phyloP scores from a whole-genome alignment of 2,888 invertebrate genomes.

The Diogma glabrata region DNA sequence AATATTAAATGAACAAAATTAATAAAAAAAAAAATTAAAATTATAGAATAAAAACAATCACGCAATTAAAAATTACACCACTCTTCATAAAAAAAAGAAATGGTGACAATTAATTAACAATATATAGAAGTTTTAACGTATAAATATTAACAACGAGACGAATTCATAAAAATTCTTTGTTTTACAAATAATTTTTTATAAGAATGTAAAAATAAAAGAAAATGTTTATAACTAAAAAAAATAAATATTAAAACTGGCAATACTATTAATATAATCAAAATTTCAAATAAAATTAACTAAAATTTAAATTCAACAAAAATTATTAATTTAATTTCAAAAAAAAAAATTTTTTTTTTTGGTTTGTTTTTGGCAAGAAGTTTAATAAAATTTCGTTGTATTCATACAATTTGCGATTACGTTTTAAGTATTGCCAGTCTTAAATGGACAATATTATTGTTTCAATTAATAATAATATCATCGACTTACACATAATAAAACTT shows the following conservation, averaged over 20 bases:
- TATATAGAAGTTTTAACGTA: constrained; percentile 9
- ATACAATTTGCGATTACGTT: too few species aligned
- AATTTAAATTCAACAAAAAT: constrained; percentile 6
- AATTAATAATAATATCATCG: too few species aligned
- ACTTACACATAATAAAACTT: too few species aligned
- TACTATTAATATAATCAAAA: too few species aligned
- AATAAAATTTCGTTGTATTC: constrained; percentile 7
- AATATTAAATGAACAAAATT: not conserved
- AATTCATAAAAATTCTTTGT: constrained; percentile 7
- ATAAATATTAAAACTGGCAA: too few species aligned
- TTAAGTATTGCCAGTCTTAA: too few species aligned
- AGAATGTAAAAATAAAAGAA: constrained; percentile 5
- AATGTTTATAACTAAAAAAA: too few species aligned
- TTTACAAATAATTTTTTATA: constrained; percentile 6
- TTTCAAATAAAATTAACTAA: too few species aligned
- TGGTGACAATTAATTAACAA: constrained; percentile 7
- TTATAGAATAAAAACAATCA: constrained; percentile 8
- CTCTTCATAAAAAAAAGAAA: constrained; percentile 5
- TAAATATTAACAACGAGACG: constrained; percentile 5
- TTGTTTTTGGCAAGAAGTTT: constrained; percentile 9
- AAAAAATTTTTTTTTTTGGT: constrained; percentile 9
- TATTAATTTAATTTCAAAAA: constrained; percentile 3
- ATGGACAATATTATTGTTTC: too few species aligned
- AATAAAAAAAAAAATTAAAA: constrained; percentile 7
- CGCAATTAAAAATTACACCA: constrained; percentile 8